Percentiles rank a stretch among this genome's conserved stretches.
Evolutionary conservation across 2,888 invertebrate genomes (phyloP).

Genomic region (Drosophila silvestris): DNA sequence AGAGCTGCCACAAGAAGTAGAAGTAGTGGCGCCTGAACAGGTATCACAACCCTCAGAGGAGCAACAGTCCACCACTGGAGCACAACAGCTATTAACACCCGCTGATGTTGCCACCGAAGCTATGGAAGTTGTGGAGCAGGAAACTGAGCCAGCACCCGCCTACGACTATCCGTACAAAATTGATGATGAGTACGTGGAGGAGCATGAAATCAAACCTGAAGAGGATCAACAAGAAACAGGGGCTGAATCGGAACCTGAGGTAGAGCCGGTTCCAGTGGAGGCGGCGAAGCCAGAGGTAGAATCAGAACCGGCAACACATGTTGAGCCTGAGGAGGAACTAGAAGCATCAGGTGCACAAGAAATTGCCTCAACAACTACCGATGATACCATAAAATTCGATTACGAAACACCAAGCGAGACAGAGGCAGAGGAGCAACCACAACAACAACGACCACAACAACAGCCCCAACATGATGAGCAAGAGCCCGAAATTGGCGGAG

Average conservation of each 20-base stretch:
- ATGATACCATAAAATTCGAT: conserved; percentile 83
- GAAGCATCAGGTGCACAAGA: conserved; percentile 67
- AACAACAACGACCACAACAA: conserved; percentile 25
- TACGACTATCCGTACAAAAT: conserved; percentile 84
- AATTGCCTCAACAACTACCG: conserved; percentile 47
- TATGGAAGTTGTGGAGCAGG: conserved; percentile 44
- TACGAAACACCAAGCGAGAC: conserved; percentile 70
- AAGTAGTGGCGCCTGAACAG: neutral
- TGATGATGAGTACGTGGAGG: conserved; percentile 81
- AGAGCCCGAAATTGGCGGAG: conserved; percentile 25
- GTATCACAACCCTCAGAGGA: conserved; percentile 3
- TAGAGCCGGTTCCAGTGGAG: conserved; percentile 7
- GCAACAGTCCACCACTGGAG: conserved; percentile 54
- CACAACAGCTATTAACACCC: conserved; percentile 66
- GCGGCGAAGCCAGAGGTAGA: neutral
- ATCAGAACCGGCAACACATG: conserved; percentile 2
- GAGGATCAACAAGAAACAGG: conserved; percentile 22
- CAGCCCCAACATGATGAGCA: conserved; percentile 51
- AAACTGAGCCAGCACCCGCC: conserved; percentile 55
- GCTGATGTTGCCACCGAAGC: conserved; percentile 63
- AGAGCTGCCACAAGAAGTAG: conserved; percentile 1
- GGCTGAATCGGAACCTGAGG: conserved; percentile 4
- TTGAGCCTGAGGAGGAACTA: conserved; percentile 37
- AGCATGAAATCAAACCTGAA: conserved; percentile 56
- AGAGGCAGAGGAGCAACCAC: conserved; percentile 41